A percentile compares a stretch with the other conserved stretches of the same genome.
phyloP scores from a whole-genome alignment of 1,140 invertebrate species.

The Drosophila bocki region DNA sequence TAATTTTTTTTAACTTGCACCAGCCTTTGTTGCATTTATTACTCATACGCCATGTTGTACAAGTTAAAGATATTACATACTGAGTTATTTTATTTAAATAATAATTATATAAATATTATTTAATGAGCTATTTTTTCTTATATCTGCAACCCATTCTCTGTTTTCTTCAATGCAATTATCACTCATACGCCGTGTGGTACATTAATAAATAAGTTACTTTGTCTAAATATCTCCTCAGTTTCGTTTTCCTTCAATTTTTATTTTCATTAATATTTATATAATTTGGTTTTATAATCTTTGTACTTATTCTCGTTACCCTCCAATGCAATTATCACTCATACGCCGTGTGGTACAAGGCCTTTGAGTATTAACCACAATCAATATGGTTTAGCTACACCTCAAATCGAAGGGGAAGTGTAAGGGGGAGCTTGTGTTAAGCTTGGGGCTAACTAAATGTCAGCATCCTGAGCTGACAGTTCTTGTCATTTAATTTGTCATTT shows the following conservation, averaged over 20 bases:
- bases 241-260: not conserved
- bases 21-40: slow-evolving; percentile 14
- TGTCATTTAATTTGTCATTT: slow-evolving; percentile 64
- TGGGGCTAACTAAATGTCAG: slow-evolving; percentile 38
- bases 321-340: slow-evolving; percentile 53
- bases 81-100: not conserved
- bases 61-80: not conserved
- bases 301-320: not conserved
- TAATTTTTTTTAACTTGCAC: not conserved
- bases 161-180: slow-evolving; percentile 24
- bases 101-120: too few species aligned
- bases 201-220: not conserved
- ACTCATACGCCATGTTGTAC: slow-evolving; percentile 55
- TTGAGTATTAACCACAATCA: slow-evolving; percentile 11
- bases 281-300: too few species aligned
- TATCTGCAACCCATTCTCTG: not conserved
- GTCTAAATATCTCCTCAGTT: not conserved
- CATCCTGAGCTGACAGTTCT: slow-evolving; percentile 46
- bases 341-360: slow-evolving; percentile 27
- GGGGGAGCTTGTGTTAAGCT: slow-evolving; percentile 17
- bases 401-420: not conserved
- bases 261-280: not conserved
- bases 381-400: slow-evolving; percentile 40
- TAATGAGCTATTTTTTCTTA: not conserved
- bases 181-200: slow-evolving; percentile 53